Evolutionary conservation across 2,888 invertebrate genomes (phyloP), one percentile per base, ranked within the genome.

Genomic region (Scaptomyza tumidula): DNA sequence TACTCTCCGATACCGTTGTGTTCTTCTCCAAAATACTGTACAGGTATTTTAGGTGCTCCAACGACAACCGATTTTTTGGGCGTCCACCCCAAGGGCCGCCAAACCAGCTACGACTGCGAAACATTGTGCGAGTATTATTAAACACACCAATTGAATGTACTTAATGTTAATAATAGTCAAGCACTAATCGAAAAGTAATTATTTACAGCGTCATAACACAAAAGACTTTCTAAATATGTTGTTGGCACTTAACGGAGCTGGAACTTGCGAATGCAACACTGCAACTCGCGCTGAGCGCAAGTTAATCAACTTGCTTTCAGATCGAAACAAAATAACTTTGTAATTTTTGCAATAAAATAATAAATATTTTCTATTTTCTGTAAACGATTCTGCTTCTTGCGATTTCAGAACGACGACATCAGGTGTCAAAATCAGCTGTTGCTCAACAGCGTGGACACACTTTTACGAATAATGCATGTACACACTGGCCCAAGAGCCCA

Each of bases 1-100:
- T 99, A 89, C 95, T 96, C 89, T 99, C 99, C 5, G 97, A 97
- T 0, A 99, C 98, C 1, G 96, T 97, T 87, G 98, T 98, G 92
- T 99, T 98, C 92, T 98, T 97, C 60, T 97, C 97, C 65, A 99
- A 93, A 57, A 99, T 96, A 93, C 96, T 97, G 93, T 98, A 97
- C 78, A 99, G 94, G 93, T 98, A 98, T 93, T 99, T 99, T 46
- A 99, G 94, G 92, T 99, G 98, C 90, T 99, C 99, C 87, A 99
- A 93, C 0, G 99, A 99, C 93, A 99, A 98, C 16, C 97, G 98
- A 93, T 99, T 99, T 93, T 98, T 99, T 19, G 99, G 98, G 86
- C 98, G 97, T 93, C 81, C 81, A 19, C 98, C 98, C 94, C 98
- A 95, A 48, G 96, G 96, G 65, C 96, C 95, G 35, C 96, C 97